Percentiles rank a stretch among this genome's conserved stretches.
Evolutionary conservation across 2,888 invertebrate species (phyloP).

Genomic region (Nomada flava): DNA sequence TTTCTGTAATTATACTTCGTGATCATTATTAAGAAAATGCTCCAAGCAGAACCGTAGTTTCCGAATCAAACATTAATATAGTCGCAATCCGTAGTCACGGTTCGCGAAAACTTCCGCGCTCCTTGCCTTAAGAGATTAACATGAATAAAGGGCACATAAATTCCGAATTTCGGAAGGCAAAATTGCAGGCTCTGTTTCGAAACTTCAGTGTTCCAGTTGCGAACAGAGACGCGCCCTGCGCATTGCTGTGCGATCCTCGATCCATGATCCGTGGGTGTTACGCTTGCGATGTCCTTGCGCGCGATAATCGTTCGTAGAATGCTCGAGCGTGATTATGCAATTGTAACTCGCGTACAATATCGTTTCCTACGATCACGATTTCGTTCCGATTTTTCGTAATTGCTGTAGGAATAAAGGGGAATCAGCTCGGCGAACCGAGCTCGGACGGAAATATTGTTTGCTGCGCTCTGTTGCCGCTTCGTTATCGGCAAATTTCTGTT

Average conservation of each 20-base stretch:
- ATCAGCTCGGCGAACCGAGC: neutral
- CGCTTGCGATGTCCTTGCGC: conserved; percentile 63
- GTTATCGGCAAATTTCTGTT: neutral
- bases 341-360: conserved; percentile 17
- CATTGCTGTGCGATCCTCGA: conserved; percentile 54
- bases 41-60: neutral
- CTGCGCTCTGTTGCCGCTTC: neutral
- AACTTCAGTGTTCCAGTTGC: conserved; percentile 28
- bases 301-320: conserved; percentile 68
- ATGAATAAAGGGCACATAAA: conserved; percentile 37
- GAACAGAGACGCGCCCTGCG: conserved; percentile 55
- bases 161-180: conserved; percentile 32
- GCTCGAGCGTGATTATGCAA: conserved; percentile 62
- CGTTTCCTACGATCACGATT: conserved; percentile 23
- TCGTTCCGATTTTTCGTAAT: neutral
- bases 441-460: neutral
- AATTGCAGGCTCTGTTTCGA: conserved; percentile 1
- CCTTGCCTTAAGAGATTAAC: conserved; percentile 34
- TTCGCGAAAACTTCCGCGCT: conserved; percentile 14
- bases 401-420: neutral
- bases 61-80: conserved; percentile 4
- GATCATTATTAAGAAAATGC: neutral
- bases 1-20: neutral
- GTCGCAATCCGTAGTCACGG: neutral
- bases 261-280: conserved; percentile 63